Evolutionary conservation across 2,797 vertebrate species (phyloP).

Genomic region (Paratrypauchen microcephalus): DNA sequence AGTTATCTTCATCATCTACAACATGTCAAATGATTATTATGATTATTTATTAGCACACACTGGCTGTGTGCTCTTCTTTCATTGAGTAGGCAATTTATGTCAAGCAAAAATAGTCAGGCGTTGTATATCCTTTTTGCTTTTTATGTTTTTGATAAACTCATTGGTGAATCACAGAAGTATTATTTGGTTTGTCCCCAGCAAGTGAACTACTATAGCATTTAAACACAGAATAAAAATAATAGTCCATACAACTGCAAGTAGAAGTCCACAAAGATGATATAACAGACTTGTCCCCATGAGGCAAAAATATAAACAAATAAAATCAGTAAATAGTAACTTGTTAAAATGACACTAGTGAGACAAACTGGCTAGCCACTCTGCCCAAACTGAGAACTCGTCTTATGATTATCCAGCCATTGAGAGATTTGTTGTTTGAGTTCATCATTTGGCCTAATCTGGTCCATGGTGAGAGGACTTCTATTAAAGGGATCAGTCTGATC

Average conservation of each 20-base stretch:
- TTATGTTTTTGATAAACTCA: conserved; percentile 27
- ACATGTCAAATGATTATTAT: not conserved
- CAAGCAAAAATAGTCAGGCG: conserved; percentile 36
- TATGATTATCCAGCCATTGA: conserved; percentile 91
- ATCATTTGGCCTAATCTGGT: conserved; percentile 96
- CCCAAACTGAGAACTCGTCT: conserved; percentile 84
- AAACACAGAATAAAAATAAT: conserved; percentile 39
- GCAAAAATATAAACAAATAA: not conserved
- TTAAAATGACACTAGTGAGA: conserved; percentile 42
- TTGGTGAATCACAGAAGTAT: conserved; percentile 27
- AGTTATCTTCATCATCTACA: too few relatives aligned
- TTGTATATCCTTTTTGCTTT: conserved; percentile 6
- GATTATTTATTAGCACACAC: not conserved
- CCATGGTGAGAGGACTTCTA: conserved; percentile 98
- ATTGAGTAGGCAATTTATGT: not conserved
- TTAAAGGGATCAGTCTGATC: conserved; percentile 99
- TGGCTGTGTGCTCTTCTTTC: not conserved
- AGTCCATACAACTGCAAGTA: conserved; percentile 14
- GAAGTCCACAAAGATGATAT: conserved; percentile 51
- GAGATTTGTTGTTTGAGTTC: conserved; percentile 95
- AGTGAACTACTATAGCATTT: conserved; percentile 40
- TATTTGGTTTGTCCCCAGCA: conserved; percentile 27
- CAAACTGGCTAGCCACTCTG: conserved; percentile 76
- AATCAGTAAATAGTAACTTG: conserved; percentile 34
- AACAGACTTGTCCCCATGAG: conserved; percentile 33